These are phyloP conservation scores for Hoplodrina blanda DNA, from an alignment of 2,888 invertebrate genomes.

Conservation along the genomic window DNA sequence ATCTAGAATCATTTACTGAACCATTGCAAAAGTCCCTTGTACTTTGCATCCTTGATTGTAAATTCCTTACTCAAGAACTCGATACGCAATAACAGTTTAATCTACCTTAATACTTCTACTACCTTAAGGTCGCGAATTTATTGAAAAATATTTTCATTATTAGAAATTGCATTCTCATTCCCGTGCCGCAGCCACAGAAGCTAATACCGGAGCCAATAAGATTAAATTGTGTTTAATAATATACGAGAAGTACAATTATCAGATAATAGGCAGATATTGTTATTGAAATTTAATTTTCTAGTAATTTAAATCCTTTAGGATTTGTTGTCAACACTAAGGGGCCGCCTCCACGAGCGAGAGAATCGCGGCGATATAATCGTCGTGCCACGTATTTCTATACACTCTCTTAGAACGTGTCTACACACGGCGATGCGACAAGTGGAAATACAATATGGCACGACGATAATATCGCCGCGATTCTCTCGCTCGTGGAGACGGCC, in stretches of 20 bases:
- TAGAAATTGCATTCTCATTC: slow-evolving; percentile 1
- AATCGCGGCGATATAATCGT: too few relatives aligned
- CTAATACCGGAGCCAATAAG: slow-evolving; percentile 6
- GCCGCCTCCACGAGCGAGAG: too few relatives aligned
- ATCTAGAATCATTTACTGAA: too few relatives aligned
- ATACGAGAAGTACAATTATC: slow-evolving; percentile 5
- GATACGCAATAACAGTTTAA: slow-evolving; percentile 5
- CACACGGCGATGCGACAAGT: too few relatives aligned
- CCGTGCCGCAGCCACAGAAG: not conserved
- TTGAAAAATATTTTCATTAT: slow-evolving; percentile 26
- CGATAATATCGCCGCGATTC: too few relatives aligned
- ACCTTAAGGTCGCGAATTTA: slow-evolving; percentile 23
- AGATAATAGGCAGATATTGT: slow-evolving; percentile 17
- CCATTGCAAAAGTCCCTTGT: too few relatives aligned
- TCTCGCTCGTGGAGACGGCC: too few relatives aligned
- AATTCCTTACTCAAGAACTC: not conserved
- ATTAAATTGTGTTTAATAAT: slow-evolving; percentile 30
- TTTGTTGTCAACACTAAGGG: slow-evolving; percentile 10
- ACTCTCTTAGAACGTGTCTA: too few relatives aligned
- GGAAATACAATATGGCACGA: too few relatives aligned
- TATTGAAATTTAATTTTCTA: slow-evolving; percentile 28
- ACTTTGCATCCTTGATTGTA: not conserved
- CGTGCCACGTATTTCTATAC: too few relatives aligned
- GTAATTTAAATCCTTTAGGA: not conserved
- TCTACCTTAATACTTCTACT: slow-evolving; percentile 1